These are phyloP conservation scores for Xenopus petersii DNA, from an alignment of 2,797 vertebrate species.

Conservation along the genomic window DNA sequence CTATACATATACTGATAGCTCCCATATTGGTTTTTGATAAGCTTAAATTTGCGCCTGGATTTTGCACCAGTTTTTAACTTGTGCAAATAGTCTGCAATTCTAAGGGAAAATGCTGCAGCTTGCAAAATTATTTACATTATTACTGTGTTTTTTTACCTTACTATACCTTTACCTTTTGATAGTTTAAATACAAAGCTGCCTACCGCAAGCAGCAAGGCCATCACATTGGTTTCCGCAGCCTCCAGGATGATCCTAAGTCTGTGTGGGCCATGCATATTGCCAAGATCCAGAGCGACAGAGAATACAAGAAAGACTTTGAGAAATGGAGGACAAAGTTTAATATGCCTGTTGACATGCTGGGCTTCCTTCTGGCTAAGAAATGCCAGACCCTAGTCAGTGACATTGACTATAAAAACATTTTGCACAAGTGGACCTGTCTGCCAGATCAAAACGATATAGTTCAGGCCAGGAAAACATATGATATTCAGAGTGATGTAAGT, in stretches of 20 bases:
- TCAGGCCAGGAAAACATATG: slow-evolving; percentile 67
- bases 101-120: too few relatives aligned
- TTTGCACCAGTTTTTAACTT: too few relatives aligned
- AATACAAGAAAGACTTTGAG: slow-evolving; percentile 85
- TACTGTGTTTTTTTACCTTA: too few relatives aligned
- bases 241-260: slow-evolving; percentile 83
- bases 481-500: slow-evolving; percentile 76
- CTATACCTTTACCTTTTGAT: not conserved
- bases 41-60: too few relatives aligned
- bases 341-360: slow-evolving; percentile 82
- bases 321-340: slow-evolving; percentile 81
- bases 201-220: slow-evolving; percentile 78
- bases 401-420: slow-evolving; percentile 65
- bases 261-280: slow-evolving; percentile 81
- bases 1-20: too few relatives aligned
- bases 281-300: slow-evolving; percentile 77
- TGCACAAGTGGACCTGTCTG: slow-evolving; percentile 74
- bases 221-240: slow-evolving; percentile 74
- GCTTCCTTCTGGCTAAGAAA: slow-evolving; percentile 69
- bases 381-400: slow-evolving; percentile 75
- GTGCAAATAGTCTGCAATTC: too few relatives aligned
- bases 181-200: slow-evolving; percentile 86
- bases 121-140: too few relatives aligned
- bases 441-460: slow-evolving; percentile 74
- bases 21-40: too few relatives aligned